Conservation (phyloP, 2,113 vertebrate genomes). For the Solea senegalensis region DNA sequence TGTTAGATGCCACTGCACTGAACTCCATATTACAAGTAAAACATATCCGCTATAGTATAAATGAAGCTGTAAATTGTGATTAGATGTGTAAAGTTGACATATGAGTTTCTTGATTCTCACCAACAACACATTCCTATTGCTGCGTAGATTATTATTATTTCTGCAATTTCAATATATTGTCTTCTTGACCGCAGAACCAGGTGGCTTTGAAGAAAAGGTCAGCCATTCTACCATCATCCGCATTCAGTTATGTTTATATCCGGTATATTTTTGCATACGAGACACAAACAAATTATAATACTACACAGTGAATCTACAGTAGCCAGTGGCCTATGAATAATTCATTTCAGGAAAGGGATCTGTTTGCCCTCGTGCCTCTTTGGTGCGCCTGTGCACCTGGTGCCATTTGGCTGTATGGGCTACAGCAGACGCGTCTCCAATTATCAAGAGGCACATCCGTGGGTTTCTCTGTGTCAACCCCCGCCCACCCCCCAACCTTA, state of each 20-base stretch:
- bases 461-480: constrained; percentile 3
- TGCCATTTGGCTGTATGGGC: constrained; percentile 41
- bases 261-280: constrained; percentile 11
- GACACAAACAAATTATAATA: constrained; percentile 11
- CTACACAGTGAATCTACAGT: constrained; percentile 23
- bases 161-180: background rate
- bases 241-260: background rate
- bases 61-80: no score
- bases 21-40: no score
- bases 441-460: constrained; percentile 43
- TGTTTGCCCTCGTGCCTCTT: constrained; percentile 44
- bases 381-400: constrained; percentile 51
- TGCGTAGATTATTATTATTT: no score
- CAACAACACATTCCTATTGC: no score
- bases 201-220: background rate
- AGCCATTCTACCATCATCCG: background rate
- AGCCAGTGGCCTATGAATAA: constrained; percentile 57
- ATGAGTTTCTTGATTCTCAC: no score
- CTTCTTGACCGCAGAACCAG: background rate
- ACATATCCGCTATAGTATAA: no score
- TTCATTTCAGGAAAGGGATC: constrained; percentile 61
- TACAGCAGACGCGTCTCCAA: constrained; percentile 37
- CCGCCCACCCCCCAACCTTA: no score
- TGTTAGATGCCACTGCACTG: no score
- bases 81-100: no score